Conservation (phyloP, 2,113 vertebrate genomes). For the Microtus oregoni region DNA sequence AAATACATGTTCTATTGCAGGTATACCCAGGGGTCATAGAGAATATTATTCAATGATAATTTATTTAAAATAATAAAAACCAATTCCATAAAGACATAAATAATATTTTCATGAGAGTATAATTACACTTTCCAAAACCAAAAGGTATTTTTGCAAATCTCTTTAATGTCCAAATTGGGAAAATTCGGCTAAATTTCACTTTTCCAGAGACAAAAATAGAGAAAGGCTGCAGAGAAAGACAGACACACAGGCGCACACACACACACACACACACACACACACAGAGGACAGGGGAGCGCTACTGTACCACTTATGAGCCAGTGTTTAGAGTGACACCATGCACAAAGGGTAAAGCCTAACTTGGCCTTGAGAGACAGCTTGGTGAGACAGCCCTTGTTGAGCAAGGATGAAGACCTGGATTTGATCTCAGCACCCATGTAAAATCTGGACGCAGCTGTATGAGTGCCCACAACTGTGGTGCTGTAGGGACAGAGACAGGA, state of each 20-base stretch:
- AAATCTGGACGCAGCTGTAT: not conserved
- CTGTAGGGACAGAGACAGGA: not conserved
- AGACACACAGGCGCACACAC: not conserved
- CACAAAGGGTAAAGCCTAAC: not conserved
- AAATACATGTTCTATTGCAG: not conserved
- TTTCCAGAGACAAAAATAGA: not conserved
- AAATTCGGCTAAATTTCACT: not conserved
- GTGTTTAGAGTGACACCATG: not conserved
- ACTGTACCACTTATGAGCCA: not conserved
- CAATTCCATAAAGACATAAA: not conserved
- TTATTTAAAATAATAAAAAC: constrained; percentile 18
- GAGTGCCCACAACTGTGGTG: not conserved
- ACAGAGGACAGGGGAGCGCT: not conserved
- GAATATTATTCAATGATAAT: not conserved
- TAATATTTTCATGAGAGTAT: constrained; percentile 8
- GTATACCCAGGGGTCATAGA: not conserved
- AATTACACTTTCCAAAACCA: constrained; percentile 2
- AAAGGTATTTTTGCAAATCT: constrained; percentile 14
- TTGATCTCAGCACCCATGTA: not conserved
- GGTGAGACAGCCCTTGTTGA: not conserved
- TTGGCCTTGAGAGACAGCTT: not conserved
- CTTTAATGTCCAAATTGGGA: not conserved
- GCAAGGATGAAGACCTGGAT: not conserved
- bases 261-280: too few species aligned
- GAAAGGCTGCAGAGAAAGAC: not conserved